Base-by-base conservation (phyloP, 30 jellyfish, hydroid and myxozoan genomes). In the Euphysa ruthae region DNA sequence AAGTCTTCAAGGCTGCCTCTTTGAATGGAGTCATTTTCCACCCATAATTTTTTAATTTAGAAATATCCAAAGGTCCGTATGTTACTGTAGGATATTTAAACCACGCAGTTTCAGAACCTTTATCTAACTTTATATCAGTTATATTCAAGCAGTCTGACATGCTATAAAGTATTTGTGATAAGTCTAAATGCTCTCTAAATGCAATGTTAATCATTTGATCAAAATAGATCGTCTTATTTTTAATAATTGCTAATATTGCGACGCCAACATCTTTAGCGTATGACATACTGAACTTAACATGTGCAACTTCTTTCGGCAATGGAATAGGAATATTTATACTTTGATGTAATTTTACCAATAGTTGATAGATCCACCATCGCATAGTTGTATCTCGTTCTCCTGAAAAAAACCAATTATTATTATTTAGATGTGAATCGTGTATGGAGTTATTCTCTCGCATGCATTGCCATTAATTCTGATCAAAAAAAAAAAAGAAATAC, bases 361-460 rank as follows among this genome's bases (percentile, higher is more conserved):
- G 55, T 35, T 88, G 93, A 72, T 88, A 88, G 14, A 75, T 61
- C 97, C 97, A 88, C 23, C 93, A 83, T 23, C 97, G 55, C 74
- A 60, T 61, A 13, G 94, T 80, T 51, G 85, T 66, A 61, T 88
- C 97, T 12, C 94, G 92, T 35, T 68, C 80, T 21, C 80, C 80
- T 68, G 32, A 68, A 43, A 19, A 13, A 6, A n/a, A n/a, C n/a
- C 52, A 38, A 38, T 8, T n/a, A 8, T 38, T n/a, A n/a, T n/a
- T n/a, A n/a, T n/a, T n/a, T n/a, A n/a, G n/a, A n/a, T n/a, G n/a
- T n/a, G n/a, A n/a, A n/a, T n/a, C n/a, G n/a, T n/a, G n/a, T n/a
- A n/a, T n/a, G n/a, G n/a, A n/a, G n/a, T n/a, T n/a, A n/a, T n/a
- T n/a, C n/a, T n/a, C n/a, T n/a, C n/a, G n/a, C n/a, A n/a, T n/a